These are phyloP conservation scores for Clusia tigrina DNA, from an alignment of 2,888 invertebrate genomes.

Conservation along the genomic window DNA sequence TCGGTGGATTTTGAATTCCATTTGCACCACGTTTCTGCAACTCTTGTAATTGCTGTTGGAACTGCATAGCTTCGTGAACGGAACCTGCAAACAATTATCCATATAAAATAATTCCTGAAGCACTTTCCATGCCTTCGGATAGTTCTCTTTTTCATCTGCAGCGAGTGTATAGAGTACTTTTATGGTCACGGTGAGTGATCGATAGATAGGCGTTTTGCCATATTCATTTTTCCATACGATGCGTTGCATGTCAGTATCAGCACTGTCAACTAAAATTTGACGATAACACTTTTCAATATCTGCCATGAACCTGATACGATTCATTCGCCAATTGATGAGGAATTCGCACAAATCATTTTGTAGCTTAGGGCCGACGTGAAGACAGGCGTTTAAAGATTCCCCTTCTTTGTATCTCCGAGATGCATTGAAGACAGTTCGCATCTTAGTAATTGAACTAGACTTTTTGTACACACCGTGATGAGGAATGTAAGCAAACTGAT, in stretches of 20 bases:
- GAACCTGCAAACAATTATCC: constrained; percentile 20
- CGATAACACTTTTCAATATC: constrained; percentile 28
- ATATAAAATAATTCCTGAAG: constrained; percentile 18
- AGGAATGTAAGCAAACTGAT: background rate
- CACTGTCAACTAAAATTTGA: constrained; percentile 5
- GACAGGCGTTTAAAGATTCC: no score
- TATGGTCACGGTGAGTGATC: constrained; percentile 13
- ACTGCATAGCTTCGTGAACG: constrained; percentile 9
- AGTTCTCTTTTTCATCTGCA: constrained; percentile 12
- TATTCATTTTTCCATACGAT: constrained; percentile 13
- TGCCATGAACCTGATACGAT: constrained; percentile 24
- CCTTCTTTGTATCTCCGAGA: no score
- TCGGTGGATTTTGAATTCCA: constrained; percentile 23
- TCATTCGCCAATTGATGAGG: constrained; percentile 17
- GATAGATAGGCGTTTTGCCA: background rate
- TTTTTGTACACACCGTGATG: background rate
- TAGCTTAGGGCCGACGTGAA: constrained; percentile 24
- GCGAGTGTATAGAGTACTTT: constrained; percentile 18
- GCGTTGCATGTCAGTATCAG: constrained; percentile 16
- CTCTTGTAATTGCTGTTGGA: constrained; percentile 16
- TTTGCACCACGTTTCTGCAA: constrained; percentile 10
- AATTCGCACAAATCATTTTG: constrained; percentile 16
- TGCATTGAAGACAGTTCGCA: no score
- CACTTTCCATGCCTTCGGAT: constrained; percentile 14
- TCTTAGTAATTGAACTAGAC: no score